Conservation (phyloP, 2,113 vertebrate genomes). For the Nothobranchius furzeri region DNA sequence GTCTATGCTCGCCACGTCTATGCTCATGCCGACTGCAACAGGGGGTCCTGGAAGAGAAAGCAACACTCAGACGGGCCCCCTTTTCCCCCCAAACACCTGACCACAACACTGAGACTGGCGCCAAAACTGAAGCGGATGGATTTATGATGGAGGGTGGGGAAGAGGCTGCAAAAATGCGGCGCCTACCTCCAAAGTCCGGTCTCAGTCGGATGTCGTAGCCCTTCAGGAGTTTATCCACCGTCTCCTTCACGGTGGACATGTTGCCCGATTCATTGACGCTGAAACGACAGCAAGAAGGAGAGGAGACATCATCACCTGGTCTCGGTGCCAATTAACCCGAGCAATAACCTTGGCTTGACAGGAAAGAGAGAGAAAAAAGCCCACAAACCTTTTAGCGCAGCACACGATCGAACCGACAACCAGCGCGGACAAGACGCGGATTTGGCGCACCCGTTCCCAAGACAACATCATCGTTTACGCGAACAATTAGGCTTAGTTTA, state of each 20-base stretch:
- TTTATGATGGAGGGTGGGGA: neutral
- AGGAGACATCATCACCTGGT: constrained; percentile 32
- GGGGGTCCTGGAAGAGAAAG: constrained; percentile 82
- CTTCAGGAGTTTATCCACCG: constrained; percentile 92
- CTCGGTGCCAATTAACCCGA: constrained; percentile 6
- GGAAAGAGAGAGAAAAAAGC: neutral
- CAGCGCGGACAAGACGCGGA: constrained; percentile 68
- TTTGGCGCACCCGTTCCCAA: constrained; percentile 54
- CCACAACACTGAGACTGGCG: constrained; percentile 45
- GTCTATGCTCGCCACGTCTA: constrained; percentile 95
- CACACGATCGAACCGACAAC: constrained; percentile 72
- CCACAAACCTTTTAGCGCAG: constrained; percentile 73
- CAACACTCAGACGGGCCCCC: constrained; percentile 6
- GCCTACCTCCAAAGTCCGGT: constrained; percentile 93
- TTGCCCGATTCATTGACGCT: constrained; percentile 92
- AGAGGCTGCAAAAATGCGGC: neutral
- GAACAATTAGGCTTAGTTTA: neutral
- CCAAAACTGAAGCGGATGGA: constrained; percentile 34
- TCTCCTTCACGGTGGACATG: constrained; percentile 96
- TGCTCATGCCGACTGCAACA: constrained; percentile 93
- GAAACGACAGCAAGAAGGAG: constrained; percentile 36
- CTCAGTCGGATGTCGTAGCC: constrained; percentile 93
- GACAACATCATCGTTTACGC: constrained; percentile 52
- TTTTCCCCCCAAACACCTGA: constrained; percentile 36
- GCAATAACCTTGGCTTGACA: constrained; percentile 63